These are phyloP conservation scores for Neoitamus cyanurus DNA, from an alignment of 2,888 invertebrate species.

Conservation along the genomic window DNA sequence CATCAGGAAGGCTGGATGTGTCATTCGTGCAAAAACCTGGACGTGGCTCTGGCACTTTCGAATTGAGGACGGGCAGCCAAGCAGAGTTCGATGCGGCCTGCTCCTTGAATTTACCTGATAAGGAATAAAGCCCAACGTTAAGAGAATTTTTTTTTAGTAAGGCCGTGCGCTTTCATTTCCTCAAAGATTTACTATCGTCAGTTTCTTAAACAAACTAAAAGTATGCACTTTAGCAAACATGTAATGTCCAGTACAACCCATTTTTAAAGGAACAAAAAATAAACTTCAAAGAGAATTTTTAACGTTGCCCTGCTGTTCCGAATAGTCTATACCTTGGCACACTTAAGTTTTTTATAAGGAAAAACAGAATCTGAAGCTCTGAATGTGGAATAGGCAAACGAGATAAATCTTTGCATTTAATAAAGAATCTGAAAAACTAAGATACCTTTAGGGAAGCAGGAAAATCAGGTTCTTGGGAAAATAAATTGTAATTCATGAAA, in stretches of 20 bases:
- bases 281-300: neutral
- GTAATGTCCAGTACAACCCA: neutral
- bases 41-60: slow-evolving; percentile 90
- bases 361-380: neutral
- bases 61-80: slow-evolving; percentile 93
- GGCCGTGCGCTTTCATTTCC: neutral
- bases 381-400: neutral
- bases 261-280: neutral
- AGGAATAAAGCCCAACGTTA: neutral
- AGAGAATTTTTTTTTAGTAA: neutral
- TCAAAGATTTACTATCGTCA: neutral
- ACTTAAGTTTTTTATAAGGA: neutral
- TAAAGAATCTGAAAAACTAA: neutral
- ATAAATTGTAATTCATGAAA: neutral
- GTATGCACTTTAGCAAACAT: neutral
- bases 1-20: slow-evolving; percentile 89
- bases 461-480: neutral
- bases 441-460: neutral
- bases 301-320: neutral
- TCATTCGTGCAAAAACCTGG: slow-evolving; percentile 96
- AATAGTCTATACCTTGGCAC: neutral
- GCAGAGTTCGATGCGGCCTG: slow-evolving; percentile 93
- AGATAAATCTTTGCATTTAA: slow-evolving; percentile 1
- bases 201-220: neutral
- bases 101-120: slow-evolving; percentile 81